Evolutionary conservation across 2,888 invertebrate genomes (phyloP), one percentile per base, ranked within the genome.

Genomic region (Nymphalis polychloros): DNA sequence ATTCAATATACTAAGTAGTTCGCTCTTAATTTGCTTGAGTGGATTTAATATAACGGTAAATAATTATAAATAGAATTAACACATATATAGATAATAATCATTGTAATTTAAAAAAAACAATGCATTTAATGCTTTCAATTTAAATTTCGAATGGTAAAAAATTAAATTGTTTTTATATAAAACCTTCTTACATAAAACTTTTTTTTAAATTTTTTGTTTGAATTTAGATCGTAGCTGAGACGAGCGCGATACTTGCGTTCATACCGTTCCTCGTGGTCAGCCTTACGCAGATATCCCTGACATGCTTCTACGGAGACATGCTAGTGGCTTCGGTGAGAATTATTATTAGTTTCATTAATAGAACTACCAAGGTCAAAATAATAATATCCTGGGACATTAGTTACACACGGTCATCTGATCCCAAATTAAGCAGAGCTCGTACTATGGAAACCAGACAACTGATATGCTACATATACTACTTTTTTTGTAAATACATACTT

Each of bases 231-330:
- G 48, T 70, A 20, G 64, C 64, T 23, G 82, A 86, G 31, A 68
- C 81, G 8, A 78, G 76, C 2, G 77, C 78, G 0, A 69, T 81
- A 5, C 48, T 85, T 0, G 77, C 84, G 0, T 90, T 85, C 67
- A 67, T 77, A 0, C 79, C 82, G 0, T 90, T 90, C 69, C 75
- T 90, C 7, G 27, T 79, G 47, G 80, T 85, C 81, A 84, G 81
- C 31, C 64, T 90, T 1, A 82, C 83, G 0, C 89, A 89, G 67
- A 86, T 87, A 71, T 85, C 81, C 7, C 70, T 88, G 47, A 63
- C 88, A 4, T 89, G 89, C 73, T 84, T 78, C 77, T 90, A 87
- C 61, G 87, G 86, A 5, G 88, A 90, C 49, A 81, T 85, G 75
- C 77, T 90, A 1, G 85, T 85, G 83, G 77, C 74, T 55, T 85